Percentiles rank a stretch among this genome's conserved stretches.
Evolutionary conservation across 2,888 invertebrate genomes (phyloP).

Genomic region (Parascotia fuliginaria): DNA sequence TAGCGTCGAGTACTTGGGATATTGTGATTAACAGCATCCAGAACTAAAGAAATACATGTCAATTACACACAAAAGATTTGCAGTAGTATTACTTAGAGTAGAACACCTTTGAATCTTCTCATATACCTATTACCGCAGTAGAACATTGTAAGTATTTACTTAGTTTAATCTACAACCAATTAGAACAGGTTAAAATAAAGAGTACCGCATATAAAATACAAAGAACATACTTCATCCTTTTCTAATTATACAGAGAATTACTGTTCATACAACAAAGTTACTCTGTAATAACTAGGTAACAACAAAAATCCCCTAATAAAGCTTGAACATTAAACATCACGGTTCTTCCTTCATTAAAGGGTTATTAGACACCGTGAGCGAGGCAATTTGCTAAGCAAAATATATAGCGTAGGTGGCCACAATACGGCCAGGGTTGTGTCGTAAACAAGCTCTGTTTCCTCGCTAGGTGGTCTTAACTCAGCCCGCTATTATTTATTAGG

Average conservation of each 20-base stretch:
- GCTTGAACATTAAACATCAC: slow-evolving; percentile 42
- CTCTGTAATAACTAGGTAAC: slow-evolving; percentile 6
- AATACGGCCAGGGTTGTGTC: slow-evolving; percentile 72
- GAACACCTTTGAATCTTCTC: too few species aligned
- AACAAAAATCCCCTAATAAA: slow-evolving; percentile 46
- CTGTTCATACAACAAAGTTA: slow-evolving; percentile 1
- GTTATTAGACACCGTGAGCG: slow-evolving; percentile 80
- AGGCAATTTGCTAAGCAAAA: slow-evolving; percentile 84
- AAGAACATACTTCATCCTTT: not conserved
- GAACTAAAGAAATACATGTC: too few species aligned
- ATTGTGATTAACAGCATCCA: too few species aligned
- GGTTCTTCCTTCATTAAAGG: slow-evolving; percentile 78
- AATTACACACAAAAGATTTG: too few species aligned
- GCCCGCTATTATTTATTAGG: slow-evolving; percentile 81
- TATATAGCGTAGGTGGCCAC: slow-evolving; percentile 81
- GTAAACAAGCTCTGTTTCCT: slow-evolving; percentile 79
- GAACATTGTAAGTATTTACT: too few species aligned
- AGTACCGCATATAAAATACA: not conserved
- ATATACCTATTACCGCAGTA: too few species aligned
- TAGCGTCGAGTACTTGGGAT: too few species aligned
- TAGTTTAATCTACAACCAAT: too few species aligned
- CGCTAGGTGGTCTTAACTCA: slow-evolving; percentile 84
- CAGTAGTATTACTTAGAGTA: too few species aligned
- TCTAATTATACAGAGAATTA: not conserved
- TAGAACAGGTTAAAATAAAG: not conserved